phyloP scores from a whole-genome alignment of 1,140 invertebrate genomes.

The Trypoxylus dichotomus region DNA sequence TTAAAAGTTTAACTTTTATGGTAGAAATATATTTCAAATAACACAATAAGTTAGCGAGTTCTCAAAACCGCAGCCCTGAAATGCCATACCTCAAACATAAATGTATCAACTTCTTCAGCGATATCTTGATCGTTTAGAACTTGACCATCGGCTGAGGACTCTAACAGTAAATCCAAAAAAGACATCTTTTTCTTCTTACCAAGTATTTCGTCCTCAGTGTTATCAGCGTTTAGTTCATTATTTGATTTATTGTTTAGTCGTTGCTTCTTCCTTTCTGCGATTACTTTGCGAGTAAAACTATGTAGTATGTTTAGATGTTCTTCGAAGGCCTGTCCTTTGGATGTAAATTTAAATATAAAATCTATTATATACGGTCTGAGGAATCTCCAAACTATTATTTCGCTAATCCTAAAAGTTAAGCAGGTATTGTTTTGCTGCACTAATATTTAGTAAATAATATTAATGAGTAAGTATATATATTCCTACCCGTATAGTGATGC shows the following conservation, averaged over 20 bases:
- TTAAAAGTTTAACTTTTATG: too few species aligned
- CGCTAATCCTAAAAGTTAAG: conserved; percentile 52
- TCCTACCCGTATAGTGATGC: neutral
- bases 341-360: neutral
- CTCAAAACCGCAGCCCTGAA: too few species aligned
- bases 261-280: conserved; percentile 44
- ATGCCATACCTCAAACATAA: conserved; percentile 16
- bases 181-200: conserved; percentile 3
- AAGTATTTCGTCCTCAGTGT: neutral
- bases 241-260: conserved; percentile 37
- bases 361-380: neutral
- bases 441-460: neutral
- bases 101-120: conserved; percentile 27
- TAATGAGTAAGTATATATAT: too few species aligned
- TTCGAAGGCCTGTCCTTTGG: neutral
- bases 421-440: conserved; percentile 64
- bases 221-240: conserved; percentile 38
- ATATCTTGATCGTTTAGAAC: conserved; percentile 17
- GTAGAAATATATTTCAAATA: too few species aligned
- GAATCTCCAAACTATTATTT: neutral
- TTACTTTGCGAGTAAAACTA: conserved; percentile 25
- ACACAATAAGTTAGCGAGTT: too few species aligned
- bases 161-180: conserved; percentile 18
- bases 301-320: conserved; percentile 55
- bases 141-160: neutral